Percentiles rank a stretch among this genome's conserved stretches.
phyloP scores from a whole-genome alignment of 2,797 vertebrate species.

The Neomorphus geoffroyi region DNA sequence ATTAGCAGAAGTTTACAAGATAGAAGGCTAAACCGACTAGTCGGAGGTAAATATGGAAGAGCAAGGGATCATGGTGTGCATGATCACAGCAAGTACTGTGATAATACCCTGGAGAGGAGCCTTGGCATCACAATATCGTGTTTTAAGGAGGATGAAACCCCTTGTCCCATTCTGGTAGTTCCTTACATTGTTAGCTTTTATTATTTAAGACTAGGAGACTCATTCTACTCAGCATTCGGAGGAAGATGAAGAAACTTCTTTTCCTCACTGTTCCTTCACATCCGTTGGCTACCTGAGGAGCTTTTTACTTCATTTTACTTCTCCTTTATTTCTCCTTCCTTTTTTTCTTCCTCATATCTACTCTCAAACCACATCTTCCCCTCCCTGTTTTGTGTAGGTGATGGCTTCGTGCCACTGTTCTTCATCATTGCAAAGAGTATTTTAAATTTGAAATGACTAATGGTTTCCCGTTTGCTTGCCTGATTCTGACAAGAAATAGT shows the following conservation, averaged over 20 bases:
- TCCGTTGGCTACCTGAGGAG: not conserved
- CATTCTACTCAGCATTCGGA: fast-evolving
- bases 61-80: not conserved
- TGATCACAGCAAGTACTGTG: not conserved
- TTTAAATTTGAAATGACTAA: constrained; percentile 20
- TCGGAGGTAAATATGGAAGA: not conserved
- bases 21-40: not conserved
- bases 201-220: not conserved
- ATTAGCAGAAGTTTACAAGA: constrained; percentile 7
- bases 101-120: not conserved
- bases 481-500: constrained; percentile 43
- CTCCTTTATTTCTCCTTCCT: not conserved
- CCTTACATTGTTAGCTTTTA: not conserved
- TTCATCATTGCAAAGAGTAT: not conserved
- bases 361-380: not conserved
- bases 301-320: not conserved
- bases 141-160: not conserved
- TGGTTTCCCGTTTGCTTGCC: not conserved
- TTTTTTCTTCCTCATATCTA: not conserved
- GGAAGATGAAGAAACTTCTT: not conserved
- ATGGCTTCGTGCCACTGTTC: not conserved
- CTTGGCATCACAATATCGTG: not conserved
- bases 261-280: not conserved
- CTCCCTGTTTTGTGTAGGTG: not conserved
- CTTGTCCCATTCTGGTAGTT: not conserved